phyloP scores from a whole-genome alignment of 2,797 vertebrate species.

The Oreortyx pictus region DNA sequence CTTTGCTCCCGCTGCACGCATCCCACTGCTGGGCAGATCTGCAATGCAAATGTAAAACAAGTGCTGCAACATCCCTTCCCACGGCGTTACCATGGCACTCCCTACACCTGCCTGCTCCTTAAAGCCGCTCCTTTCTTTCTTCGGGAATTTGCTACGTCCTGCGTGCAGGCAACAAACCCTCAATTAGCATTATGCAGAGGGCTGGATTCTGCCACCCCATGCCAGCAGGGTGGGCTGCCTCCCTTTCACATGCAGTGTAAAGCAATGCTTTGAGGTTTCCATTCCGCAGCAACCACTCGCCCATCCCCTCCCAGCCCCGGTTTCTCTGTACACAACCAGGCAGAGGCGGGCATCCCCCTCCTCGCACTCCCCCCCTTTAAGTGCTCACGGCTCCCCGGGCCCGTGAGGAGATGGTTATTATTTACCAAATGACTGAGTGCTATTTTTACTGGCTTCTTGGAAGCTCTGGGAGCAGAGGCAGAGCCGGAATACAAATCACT shows the following conservation, averaged over 20 bases:
- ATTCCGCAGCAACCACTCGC: not conserved
- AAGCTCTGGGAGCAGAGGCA: conserved; percentile 39
- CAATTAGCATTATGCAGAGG: not conserved
- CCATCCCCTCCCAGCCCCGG: not conserved
- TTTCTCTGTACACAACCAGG: not conserved
- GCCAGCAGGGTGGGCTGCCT: not conserved
- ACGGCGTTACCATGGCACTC: conserved; percentile 42
- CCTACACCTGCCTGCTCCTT: conserved; percentile 26
- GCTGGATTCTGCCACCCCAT: not conserved
- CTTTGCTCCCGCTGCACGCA: not conserved
- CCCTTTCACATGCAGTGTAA: not conserved
- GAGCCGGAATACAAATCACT: conserved; percentile 41
- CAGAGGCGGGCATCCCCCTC: not conserved
- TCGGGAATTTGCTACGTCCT: not conserved
- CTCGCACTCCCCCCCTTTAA: not conserved
- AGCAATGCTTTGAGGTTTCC: not conserved
- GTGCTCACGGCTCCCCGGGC: not conserved
- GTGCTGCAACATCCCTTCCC: conserved; percentile 17
- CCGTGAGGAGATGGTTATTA: conserved; percentile 48
- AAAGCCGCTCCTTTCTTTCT: not conserved
- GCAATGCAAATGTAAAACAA: conserved; percentile 35
- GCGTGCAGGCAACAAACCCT: fast-evolving
- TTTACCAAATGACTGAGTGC: conserved; percentile 63
- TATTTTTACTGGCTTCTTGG: conserved; percentile 71
- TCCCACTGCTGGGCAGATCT: conserved; percentile 33